Base-by-base conservation (phyloP, 2,113 vertebrate species). In the Scolopax mira region DNA sequence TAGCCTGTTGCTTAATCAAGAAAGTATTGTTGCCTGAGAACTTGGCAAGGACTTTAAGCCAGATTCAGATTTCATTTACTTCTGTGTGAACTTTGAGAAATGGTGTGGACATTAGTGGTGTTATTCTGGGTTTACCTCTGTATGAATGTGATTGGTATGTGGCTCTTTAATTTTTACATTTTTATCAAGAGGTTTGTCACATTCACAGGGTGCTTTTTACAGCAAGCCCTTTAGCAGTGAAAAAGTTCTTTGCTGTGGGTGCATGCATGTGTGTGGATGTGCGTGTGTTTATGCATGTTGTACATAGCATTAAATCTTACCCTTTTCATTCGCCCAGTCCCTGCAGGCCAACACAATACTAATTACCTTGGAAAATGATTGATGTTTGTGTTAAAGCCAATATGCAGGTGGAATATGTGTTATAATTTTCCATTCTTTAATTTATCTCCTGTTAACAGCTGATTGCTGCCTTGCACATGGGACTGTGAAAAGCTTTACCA, bases 401-500 rank as follows among this genome's bases (percentile, higher is more conserved):
- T 81, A 69, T 87, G 92, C 81, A 90, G 91, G 96, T 95, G 74
- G 85, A 96, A 93, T 70, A 46, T 51, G 52, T 92, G 54, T 86
- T 94, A 93, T 69, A 90, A 92, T 94, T 96, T 95, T 95, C 89
- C 74, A 95, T 96, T 97, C 77, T 95, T 96, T 85, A 89, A 97
- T 96, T 97, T 97, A 97, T 97, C 96, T 97, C 72, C 61, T 73
- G 85, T 90, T 96, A 96, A 85, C 84, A 95, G 95, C 89, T 92
- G 89, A 94, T 93, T 89, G 48, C 52, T 91, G 77, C 71, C 85
- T 96, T 87, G 52, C 89, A 85, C 55, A 75, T 61, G 94, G 89
- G 91, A 92, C 81, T 73, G 37, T 25, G 65, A 73, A 91, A 77
- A 81, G 79, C 71, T 88, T 96, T 96, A 95, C 60, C 77, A 88